Conservation (phyloP, 1,140 invertebrate genomes). For the Drosophila carrolli region DNA sequence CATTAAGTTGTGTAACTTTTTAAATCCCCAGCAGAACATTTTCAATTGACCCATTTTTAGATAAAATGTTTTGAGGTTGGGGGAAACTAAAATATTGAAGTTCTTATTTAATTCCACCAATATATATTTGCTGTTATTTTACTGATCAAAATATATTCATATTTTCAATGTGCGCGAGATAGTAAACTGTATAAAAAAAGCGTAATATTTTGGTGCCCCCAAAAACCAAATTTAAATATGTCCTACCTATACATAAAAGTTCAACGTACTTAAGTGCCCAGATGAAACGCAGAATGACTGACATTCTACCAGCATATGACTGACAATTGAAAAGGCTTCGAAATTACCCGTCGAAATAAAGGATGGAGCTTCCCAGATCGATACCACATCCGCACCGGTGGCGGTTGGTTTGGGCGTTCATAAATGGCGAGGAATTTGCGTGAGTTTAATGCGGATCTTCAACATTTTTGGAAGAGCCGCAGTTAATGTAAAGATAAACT, state of each 20-base stretch:
- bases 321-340: conserved; percentile 56
- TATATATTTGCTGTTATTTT: no score
- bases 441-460: conserved; percentile 27
- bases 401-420: conserved; percentile 30
- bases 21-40: no score
- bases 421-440: conserved; percentile 42
- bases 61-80: no score
- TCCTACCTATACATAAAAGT: not conserved
- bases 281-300: conserved; percentile 25
- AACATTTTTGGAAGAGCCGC: conserved; percentile 6
- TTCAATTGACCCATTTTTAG: no score
- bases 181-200: no score
- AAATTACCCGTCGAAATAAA: conserved; percentile 44
- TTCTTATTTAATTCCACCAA: no score
- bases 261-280: conserved; percentile 8
- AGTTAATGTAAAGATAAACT: conserved; percentile 5
- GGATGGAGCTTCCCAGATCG: conserved; percentile 26
- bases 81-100: no score
- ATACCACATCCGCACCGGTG: conserved; percentile 55
- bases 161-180: no score
- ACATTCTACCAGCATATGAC: conserved; percentile 59
- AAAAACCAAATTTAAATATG: not conserved
- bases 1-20: no score
- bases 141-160: no score
- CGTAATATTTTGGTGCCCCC: no score